These are phyloP conservation scores for Ctenopoma kingsleyae DNA, from an alignment of 2,797 vertebrate species.

Conservation along the genomic window DNA sequence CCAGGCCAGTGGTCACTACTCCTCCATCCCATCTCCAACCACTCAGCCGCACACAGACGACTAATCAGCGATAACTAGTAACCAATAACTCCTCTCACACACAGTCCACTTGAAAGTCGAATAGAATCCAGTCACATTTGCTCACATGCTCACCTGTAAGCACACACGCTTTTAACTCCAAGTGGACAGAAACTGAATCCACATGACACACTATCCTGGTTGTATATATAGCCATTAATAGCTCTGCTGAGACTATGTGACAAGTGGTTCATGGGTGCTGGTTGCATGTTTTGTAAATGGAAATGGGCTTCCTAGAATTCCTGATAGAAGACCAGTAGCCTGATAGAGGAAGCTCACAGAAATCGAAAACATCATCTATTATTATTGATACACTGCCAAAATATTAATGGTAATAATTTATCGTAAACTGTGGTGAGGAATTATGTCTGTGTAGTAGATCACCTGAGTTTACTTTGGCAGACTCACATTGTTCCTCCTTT, in stretches of 20 bases:
- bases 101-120: neutral
- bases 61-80: neutral
- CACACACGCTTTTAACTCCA: conserved; percentile 47
- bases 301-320: conserved; percentile 42
- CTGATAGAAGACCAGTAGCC: conserved; percentile 10
- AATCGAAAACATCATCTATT: neutral
- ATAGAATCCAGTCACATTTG: conserved; percentile 12
- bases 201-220: conserved; percentile 73
- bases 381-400: neutral
- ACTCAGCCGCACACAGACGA: conserved; percentile 5
- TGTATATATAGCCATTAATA: conserved; percentile 84
- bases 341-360: conserved; percentile 9
- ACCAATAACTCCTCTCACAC: conserved; percentile 27
- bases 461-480: conserved; percentile 30
- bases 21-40: neutral
- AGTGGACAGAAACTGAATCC: conserved; percentile 71
- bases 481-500: conserved; percentile 3
- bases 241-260: conserved; percentile 60
- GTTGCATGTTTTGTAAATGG: conserved; percentile 47
- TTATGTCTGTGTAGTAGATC: neutral
- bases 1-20: conserved; percentile 11
- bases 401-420: neutral
- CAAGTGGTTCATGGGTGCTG: conserved; percentile 38
- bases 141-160: conserved; percentile 32
- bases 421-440: neutral